phyloP scores from a whole-genome alignment of 2,113 vertebrate species.

The Nothoprocta perdicaria region DNA sequence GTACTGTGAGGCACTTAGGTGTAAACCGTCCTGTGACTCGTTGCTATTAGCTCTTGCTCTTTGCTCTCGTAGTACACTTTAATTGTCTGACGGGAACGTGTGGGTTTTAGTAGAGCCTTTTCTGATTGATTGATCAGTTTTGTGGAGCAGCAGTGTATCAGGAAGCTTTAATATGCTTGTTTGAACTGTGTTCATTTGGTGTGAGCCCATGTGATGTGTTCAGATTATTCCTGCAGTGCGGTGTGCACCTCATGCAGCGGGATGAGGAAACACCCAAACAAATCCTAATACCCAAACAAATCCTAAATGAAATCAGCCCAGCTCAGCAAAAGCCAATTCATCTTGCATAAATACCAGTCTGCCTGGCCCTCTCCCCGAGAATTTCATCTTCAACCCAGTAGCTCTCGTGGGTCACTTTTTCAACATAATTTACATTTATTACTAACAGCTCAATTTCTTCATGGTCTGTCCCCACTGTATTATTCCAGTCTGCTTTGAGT shows the following conservation, averaged over 20 bases:
- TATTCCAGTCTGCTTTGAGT: not conserved
- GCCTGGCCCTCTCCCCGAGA: not conserved
- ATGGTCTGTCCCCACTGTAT: not conserved
- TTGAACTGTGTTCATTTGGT: not conserved
- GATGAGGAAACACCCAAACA: constrained; percentile 6
- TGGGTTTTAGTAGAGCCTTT: not conserved
- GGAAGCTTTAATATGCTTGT: not conserved
- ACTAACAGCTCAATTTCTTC: not conserved
- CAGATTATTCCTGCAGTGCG: not conserved
- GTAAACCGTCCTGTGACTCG: not conserved
- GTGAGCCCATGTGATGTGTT: not conserved
- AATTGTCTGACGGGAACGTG: not conserved
- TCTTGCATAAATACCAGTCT: not conserved
- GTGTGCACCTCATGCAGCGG: not conserved
- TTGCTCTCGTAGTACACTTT: not conserved
- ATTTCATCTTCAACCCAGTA: not conserved
- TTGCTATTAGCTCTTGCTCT: not conserved
- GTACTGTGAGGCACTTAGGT: not conserved
- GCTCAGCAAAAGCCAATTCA: constrained; percentile 44
- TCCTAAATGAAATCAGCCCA: not conserved
- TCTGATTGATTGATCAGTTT: not conserved
- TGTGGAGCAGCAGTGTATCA: not conserved
- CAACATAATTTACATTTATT: not conserved
- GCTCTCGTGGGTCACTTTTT: not conserved
- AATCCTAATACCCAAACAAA: not conserved